Evolutionary conservation across 2,888 invertebrate genomes (phyloP).

Genomic region (Noctua fimbriata): DNA sequence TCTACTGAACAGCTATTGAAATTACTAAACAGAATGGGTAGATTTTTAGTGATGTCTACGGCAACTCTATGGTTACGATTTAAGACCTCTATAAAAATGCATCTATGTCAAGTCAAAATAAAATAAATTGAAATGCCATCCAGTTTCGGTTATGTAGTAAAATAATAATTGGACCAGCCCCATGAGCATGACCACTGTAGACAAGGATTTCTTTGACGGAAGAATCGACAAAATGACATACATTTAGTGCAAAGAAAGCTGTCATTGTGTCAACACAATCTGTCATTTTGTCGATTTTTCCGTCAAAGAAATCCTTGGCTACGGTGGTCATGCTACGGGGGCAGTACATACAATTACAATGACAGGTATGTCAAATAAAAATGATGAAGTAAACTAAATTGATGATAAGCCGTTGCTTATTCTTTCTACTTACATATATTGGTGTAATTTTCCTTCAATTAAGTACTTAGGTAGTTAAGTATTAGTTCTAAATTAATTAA

Average conservation of each 20-base stretch:
- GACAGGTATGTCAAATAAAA: slow-evolving; percentile 7
- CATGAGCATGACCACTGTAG: too few species aligned
- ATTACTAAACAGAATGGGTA: background rate
- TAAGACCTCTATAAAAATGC: background rate
- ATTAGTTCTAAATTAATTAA: background rate
- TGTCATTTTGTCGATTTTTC: too few species aligned
- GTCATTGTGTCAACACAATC: too few species aligned
- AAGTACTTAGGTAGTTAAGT: background rate
- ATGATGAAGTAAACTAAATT: slow-evolving; percentile 1
- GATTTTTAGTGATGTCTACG: background rate
- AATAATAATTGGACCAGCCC: background rate
- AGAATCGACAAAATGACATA: too few species aligned
- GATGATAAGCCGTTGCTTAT: background rate
- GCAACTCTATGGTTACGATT: background rate
- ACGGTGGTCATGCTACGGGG: too few species aligned
- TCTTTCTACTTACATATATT: background rate
- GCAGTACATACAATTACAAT: background rate
- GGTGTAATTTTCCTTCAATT: background rate
- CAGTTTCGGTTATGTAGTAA: background rate
- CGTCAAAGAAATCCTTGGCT: too few species aligned
- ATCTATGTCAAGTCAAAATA: background rate
- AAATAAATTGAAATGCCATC: too few species aligned
- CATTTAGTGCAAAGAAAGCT: too few species aligned
- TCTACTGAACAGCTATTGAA: too few species aligned
- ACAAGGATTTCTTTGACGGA: too few species aligned